These are phyloP conservation scores for Cordylochernes scorpioides DNA, from an alignment of 2,888 invertebrate species.

Conservation along the genomic window DNA sequence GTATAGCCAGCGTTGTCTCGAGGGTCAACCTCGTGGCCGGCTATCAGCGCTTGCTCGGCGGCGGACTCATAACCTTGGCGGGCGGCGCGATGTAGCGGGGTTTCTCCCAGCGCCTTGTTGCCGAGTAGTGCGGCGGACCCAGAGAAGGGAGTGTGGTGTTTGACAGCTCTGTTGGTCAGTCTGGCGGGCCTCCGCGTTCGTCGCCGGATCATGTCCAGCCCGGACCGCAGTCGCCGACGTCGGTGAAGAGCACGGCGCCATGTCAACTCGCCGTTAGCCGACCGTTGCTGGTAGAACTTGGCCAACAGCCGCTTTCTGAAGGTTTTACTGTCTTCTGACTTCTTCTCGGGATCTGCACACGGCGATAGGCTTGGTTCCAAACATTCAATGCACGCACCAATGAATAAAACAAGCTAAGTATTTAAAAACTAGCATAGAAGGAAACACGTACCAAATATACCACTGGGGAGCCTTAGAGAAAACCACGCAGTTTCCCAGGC, in stretches of 20 bases:
- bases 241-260: no score
- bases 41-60: slow-evolving; percentile 59
- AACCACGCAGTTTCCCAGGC: no score
- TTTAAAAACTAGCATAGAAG: no score
- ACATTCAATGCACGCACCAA: no score
- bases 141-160: no score
- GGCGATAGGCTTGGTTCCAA: no score
- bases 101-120: slow-evolving; percentile 80
- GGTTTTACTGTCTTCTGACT: slow-evolving; percentile 5
- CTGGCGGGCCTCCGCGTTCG: not conserved
- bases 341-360: no score
- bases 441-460: no score
- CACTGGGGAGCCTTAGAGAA: no score
- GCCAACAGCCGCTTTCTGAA: slow-evolving; percentile 4
- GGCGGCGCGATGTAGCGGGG: slow-evolving; percentile 67
- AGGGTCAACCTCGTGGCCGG: slow-evolving; percentile 51
- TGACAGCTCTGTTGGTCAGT: not conserved
- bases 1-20: slow-evolving; percentile 61
- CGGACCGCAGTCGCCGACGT: slow-evolving; percentile 17
- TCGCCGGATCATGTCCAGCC: slow-evolving; percentile 8
- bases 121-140: no score
- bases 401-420: no score
- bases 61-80: slow-evolving; percentile 60
- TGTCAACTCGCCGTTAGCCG: no score
- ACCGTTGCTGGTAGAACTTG: slow-evolving; percentile 2